phyloP scores from a whole-genome alignment of 2,888 invertebrate species.

The Maniola hyperantus region DNA sequence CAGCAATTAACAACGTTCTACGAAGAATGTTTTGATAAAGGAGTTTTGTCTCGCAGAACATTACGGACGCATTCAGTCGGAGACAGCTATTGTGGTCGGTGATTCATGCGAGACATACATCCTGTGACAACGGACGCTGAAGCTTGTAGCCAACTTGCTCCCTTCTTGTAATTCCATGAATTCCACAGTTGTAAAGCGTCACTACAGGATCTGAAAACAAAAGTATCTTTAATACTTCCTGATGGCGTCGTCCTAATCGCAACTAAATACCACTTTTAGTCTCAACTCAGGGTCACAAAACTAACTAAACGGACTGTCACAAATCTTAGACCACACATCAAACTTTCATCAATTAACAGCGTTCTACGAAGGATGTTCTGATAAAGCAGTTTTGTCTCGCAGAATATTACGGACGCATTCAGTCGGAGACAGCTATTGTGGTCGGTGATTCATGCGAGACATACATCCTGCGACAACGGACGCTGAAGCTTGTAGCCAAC shows the following conservation, averaged over 20 bases:
- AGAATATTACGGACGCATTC: conserved; percentile 9
- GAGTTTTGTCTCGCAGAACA: conserved; percentile 14
- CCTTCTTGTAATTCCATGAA: not conserved
- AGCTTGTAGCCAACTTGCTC: not conserved
- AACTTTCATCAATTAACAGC: too few species aligned
- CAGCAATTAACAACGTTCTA: not conserved
- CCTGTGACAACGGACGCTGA: not conserved
- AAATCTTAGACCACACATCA: too few species aligned
- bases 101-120: not conserved
- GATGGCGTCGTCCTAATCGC: too few species aligned
- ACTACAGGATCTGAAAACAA: too few species aligned
- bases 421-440: conserved; percentile 8
- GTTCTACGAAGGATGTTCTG: too few species aligned
- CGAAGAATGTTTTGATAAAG: not conserved
- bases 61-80: conserved; percentile 7
- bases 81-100: conserved; percentile 6
- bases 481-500: not conserved
- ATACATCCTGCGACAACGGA: conserved; percentile 3
- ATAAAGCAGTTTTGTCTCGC: conserved; percentile 12
- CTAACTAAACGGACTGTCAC: too few species aligned
- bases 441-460: not conserved
- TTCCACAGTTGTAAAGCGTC: too few species aligned
- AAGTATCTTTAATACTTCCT: too few species aligned
- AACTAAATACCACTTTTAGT: too few species aligned
- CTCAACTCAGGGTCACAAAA: too few species aligned